These are phyloP conservation scores for Cliona cf. orientalis DNA, from an alignment of 37 sponge, comb jelly and placozoan species.

Conservation along the genomic window DNA sequence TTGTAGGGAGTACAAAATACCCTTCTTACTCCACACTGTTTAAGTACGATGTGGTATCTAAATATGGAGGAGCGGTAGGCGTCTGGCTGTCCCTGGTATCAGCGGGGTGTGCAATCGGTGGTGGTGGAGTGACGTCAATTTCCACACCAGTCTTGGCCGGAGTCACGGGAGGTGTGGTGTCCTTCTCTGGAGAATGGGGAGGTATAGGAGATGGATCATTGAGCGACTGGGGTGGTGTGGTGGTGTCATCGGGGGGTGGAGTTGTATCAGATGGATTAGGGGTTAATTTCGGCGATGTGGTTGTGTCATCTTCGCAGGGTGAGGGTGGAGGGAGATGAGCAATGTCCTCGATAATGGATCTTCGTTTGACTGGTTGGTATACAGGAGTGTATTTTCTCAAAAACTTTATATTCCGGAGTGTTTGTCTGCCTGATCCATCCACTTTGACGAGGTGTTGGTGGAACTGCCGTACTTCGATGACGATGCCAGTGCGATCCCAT, in stretches of 20 bases:
- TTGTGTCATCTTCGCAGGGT: neutral
- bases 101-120: too few relatives aligned
- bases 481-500: slow-evolving; percentile 49
- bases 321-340: slow-evolving; percentile 16
- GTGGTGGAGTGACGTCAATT: too few relatives aligned
- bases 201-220: neutral
- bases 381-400: slow-evolving; percentile 25
- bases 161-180: neutral
- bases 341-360: slow-evolving; percentile 36
- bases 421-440: slow-evolving; percentile 34
- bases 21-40: too few relatives aligned
- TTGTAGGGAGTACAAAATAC: too few relatives aligned
- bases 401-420: slow-evolving; percentile 51
- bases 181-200: slow-evolving; percentile 4
- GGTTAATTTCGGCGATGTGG: neutral
- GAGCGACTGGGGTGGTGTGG: slow-evolving; percentile 21
- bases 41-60: too few relatives aligned
- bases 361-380: slow-evolving; percentile 22
- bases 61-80: too few relatives aligned
- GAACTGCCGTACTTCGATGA: slow-evolving; percentile 38
- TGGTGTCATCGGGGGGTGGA: slow-evolving; percentile 3
- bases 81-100: too few relatives aligned
- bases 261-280: neutral
- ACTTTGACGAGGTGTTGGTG: slow-evolving; percentile 44
- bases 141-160: neutral